Evolutionary conservation across 2,888 invertebrate genomes (phyloP), one percentile per base, ranked within the genome.

Genomic region (Alitta virens): DNA sequence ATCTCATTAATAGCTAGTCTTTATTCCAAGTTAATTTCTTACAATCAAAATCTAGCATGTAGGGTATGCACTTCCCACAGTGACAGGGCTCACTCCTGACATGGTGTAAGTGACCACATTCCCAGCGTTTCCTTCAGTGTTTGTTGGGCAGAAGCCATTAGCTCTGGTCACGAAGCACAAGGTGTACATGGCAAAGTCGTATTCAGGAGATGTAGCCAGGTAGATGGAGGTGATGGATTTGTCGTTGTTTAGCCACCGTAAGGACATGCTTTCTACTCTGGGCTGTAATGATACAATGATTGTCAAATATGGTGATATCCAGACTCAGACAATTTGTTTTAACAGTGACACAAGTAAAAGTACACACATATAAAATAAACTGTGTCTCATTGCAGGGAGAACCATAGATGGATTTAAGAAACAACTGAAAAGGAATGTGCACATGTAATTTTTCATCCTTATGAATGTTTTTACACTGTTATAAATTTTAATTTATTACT

Each of bases 181-280:
- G 0, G 94, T 91, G 79, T 93, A 95, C 2, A 95, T 81, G 0
- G 94, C 91, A 83, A 96, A 86, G 82, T 96, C 95, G 68, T 94
- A 84, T 82, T 95, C 95, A 0, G 95, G 95, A 58, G 92, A 92
- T 2, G 79, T 69, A 43, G 80, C 75, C 64, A 76, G 61, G 64
- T 78, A 75, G 38, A 63, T 21, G 14, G 64, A 64, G 2, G 55
- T 49, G 26, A 64, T 60, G 1, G 60, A 56, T 53, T 68, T 66
- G 21, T 27, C 38, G 25, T 24, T 7, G 52, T 38, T 57, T 2
- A 46, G 18, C 64, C 63, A 66, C 2, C 56, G 26, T 56, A 66
- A 66, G 5, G 53, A 33, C 1, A 52, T 43, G 21, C 38, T 52
- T 12, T 46, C 38, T 16, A 60, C 38, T 7, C 7, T 18, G 7